Percentiles rank a stretch among this genome's conserved stretches.
Evolutionary conservation across 2,113 vertebrate genomes (phyloP).

Genomic region (Urocynchramus pylzowi): DNA sequence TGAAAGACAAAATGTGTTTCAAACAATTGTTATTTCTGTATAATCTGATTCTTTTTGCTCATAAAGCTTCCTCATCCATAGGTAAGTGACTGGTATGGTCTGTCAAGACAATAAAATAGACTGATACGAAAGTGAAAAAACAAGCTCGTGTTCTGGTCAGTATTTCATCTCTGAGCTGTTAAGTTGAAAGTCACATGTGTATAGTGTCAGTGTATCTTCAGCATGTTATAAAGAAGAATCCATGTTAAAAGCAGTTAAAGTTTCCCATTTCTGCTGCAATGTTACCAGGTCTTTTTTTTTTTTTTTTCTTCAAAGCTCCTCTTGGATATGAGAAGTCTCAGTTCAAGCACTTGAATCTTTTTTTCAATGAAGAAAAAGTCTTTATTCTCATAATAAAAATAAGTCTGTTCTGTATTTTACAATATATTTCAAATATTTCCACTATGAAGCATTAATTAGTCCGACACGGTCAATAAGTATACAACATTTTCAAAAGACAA

Average conservation of each 20-base stretch:
- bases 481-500: conserved; percentile 59
- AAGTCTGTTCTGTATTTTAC: conserved; percentile 99
- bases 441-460: conserved; percentile 91
- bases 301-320: conserved; percentile 61
- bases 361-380: conserved; percentile 81
- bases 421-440: conserved; percentile 98
- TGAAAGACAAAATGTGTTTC: conserved; percentile 37
- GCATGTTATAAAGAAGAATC: conserved; percentile 52
- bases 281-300: conserved; percentile 36
- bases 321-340: conserved; percentile 66
- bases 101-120: conserved; percentile 11
- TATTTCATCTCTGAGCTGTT: neutral
- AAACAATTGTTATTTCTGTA: neutral
- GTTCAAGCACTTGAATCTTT: conserved; percentile 72
- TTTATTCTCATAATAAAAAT: conserved; percentile 99
- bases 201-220: conserved; percentile 55
- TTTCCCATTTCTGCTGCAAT: conserved; percentile 23
- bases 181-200: neutral
- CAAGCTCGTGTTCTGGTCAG: neutral
- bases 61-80: conserved; percentile 38
- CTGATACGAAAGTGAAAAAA: conserved; percentile 11
- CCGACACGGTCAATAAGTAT: conserved; percentile 80
- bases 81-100: neutral
- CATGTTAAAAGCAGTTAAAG: conserved; percentile 29
- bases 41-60: conserved; percentile 13